These are phyloP conservation scores for Rhadina sibilatrix DNA, from an alignment of 2,113 vertebrate genomes.

Conservation along the genomic window DNA sequence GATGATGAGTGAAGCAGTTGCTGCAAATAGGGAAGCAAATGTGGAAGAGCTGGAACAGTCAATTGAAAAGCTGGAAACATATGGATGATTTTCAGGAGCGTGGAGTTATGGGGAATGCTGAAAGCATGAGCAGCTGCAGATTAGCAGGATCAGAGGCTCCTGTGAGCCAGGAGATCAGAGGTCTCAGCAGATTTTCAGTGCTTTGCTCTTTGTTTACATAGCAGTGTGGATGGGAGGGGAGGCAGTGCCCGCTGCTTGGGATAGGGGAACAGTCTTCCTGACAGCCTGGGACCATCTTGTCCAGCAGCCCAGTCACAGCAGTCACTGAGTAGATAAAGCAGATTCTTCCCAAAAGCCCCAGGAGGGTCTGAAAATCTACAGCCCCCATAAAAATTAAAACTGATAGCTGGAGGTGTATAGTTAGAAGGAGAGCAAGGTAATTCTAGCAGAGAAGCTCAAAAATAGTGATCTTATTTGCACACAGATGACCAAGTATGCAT, in stretches of 20 bases:
- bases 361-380: not conserved
- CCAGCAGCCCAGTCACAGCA: not conserved
- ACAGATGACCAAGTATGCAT: not conserved
- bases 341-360: not conserved
- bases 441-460: not conserved
- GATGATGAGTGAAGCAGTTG: not conserved
- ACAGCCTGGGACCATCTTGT: not conserved
- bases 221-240: not conserved
- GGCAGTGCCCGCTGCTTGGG: not conserved
- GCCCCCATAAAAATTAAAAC: not conserved
- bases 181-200: not conserved
- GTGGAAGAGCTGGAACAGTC: not conserved
- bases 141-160: not conserved
- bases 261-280: not conserved
- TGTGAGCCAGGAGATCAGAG: not conserved
- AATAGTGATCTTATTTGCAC: not conserved
- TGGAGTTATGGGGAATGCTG: not conserved
- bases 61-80: not conserved
- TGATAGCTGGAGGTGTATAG: not conserved
- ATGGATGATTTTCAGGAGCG: not conserved
- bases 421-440: not conserved
- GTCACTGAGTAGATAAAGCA: accelerated
- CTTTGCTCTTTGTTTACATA: not conserved
- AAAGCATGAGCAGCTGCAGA: not conserved
- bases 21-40: not conserved